phyloP scores from a whole-genome alignment of 2,113 vertebrate genomes.

The Myotis lucifugus region DNA sequence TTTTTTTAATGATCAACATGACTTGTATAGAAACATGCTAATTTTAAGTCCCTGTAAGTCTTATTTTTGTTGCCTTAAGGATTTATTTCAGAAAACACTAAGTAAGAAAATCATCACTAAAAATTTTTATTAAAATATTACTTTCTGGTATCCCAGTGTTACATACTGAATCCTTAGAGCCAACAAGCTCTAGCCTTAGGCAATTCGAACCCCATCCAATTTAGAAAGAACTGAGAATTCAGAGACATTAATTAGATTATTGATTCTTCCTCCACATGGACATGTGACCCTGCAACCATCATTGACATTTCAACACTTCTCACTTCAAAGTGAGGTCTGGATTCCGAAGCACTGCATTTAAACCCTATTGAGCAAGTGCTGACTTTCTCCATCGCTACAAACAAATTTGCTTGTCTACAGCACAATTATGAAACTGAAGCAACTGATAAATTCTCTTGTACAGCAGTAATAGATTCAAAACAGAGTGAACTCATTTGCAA shows the following conservation, averaged over 20 bases:
- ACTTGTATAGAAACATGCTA: conserved; percentile 8
- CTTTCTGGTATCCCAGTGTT: not conserved
- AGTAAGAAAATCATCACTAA: conserved; percentile 40
- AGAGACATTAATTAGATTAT: conserved; percentile 37
- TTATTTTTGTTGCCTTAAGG: not conserved
- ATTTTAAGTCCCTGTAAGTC: not conserved
- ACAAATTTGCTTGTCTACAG: conserved; percentile 29
- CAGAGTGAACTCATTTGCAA: conserved; percentile 50
- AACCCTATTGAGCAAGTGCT: not conserved
- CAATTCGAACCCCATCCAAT: not conserved
- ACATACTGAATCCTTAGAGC: not conserved
- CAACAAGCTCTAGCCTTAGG: not conserved
- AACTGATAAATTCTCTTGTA: conserved; percentile 10
- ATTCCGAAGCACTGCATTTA: not conserved
- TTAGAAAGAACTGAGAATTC: conserved; percentile 16
- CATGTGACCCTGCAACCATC: not conserved
- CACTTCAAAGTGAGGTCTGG: not conserved
- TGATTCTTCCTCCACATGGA: conserved; percentile 31
- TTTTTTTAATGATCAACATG: not conserved
- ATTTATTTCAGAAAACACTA: conserved; percentile 39
- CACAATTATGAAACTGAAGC: conserved; percentile 25
- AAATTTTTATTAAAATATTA: conserved; percentile 24
- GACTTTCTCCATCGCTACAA: not conserved
- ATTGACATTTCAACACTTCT: not conserved
- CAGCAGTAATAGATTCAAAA: conserved; percentile 12